phyloP scores from a whole-genome alignment of 1,140 invertebrate species.

The Artemia franciscana region DNA sequence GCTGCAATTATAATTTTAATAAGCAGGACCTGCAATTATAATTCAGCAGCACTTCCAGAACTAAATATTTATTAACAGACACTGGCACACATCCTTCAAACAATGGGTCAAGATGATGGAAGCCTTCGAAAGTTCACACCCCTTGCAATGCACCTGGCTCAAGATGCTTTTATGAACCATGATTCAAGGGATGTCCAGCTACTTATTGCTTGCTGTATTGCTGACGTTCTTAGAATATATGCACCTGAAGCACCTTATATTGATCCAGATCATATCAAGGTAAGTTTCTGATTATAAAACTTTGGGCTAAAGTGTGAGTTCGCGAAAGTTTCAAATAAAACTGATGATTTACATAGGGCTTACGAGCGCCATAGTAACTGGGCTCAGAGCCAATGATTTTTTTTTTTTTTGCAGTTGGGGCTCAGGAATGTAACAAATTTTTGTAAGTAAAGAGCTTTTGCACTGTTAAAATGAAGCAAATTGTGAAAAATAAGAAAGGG shows the following conservation, averaged over 20 bases:
- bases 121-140: slow-evolving; percentile 81
- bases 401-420: no score
- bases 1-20: no score
- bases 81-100: slow-evolving; percentile 75
- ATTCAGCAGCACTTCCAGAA: no score
- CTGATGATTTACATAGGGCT: no score
- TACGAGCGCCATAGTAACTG: not conserved
- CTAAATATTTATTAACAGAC: slow-evolving; percentile 37
- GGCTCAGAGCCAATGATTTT: not conserved
- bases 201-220: slow-evolving; percentile 85
- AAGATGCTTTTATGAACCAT: slow-evolving; percentile 76
- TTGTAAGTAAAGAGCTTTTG: no score
- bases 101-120: slow-evolving; percentile 86
- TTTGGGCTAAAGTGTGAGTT: not conserved
- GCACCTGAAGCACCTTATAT: slow-evolving; percentile 95
- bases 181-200: slow-evolving; percentile 76
- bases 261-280: slow-evolving; percentile 71
- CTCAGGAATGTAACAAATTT: no score
- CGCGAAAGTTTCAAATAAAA: no score
- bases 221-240: slow-evolving; percentile 88
- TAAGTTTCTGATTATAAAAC: slow-evolving; percentile 14
- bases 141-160: slow-evolving; percentile 72
- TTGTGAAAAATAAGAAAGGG: no score
- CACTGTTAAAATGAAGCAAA: no score
- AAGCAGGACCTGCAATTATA: no score